phyloP scores from a whole-genome alignment of 2,113 vertebrate genomes.

The Apteryx mantelli region DNA sequence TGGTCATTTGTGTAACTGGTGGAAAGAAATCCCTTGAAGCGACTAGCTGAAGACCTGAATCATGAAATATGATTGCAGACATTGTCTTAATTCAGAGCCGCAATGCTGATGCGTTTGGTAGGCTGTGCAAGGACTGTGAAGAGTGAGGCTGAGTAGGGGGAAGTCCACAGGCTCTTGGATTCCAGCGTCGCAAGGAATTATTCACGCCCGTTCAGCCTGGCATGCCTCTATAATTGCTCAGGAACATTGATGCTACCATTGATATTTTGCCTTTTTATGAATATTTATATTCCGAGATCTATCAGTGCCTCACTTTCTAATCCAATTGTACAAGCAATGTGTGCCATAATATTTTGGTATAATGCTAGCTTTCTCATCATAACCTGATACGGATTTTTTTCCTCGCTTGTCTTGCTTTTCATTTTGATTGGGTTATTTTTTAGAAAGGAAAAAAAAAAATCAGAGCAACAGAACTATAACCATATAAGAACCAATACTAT shows the following conservation, averaged over 20 bases:
- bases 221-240: not conserved
- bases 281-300: not conserved
- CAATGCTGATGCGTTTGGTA: fast-evolving
- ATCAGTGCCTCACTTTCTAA: not conserved
- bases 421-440: not conserved
- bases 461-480: not conserved
- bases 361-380: too few relatives aligned
- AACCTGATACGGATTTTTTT: not conserved
- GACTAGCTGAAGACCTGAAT: too few relatives aligned
- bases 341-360: not conserved
- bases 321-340: not conserved
- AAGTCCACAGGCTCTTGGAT: not conserved
- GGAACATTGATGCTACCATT: not conserved
- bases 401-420: not conserved
- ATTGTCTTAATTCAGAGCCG: not conserved
- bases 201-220: fast-evolving
- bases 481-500: not conserved
- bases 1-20: not conserved
- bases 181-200: fast-evolving
- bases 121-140: not conserved
- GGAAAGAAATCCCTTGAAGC: not conserved
- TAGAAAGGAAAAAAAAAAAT: too few relatives aligned
- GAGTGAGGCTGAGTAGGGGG: fast-evolving
- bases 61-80: not conserved
- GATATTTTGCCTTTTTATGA: not conserved